phyloP scores from a whole-genome alignment of 2,797 vertebrate genomes.

The Selene dorsalis region DNA sequence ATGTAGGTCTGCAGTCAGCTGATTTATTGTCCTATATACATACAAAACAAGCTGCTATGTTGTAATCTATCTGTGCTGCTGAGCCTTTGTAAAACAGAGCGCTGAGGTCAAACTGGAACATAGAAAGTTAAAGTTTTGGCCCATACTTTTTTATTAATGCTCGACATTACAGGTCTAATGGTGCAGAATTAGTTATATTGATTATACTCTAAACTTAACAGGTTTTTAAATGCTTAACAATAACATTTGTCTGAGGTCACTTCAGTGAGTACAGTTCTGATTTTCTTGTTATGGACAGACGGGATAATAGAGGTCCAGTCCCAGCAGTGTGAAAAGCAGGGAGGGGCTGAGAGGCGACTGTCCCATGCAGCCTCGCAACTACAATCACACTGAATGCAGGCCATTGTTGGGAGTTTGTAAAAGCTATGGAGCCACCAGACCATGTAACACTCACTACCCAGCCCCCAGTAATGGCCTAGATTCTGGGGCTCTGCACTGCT shows the following conservation, averaged over 20 bases:
- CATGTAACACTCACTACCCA: conserved; percentile 73
- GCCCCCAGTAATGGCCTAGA: conserved; percentile 77
- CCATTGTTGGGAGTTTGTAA: conserved; percentile 78
- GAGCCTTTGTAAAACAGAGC: conserved; percentile 7
- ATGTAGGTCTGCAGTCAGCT: neutral
- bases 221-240: neutral
- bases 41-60: neutral
- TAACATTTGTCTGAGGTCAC: neutral
- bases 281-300: conserved; percentile 11
- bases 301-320: conserved; percentile 52
- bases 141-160: neutral
- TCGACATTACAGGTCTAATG: neutral
- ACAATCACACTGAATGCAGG: conserved; percentile 74
- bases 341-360: conserved; percentile 59
- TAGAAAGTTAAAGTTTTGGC: neutral
- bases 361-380: conserved; percentile 49
- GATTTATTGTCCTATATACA: neutral
- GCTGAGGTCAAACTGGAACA: neutral
- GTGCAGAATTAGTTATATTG: neutral
- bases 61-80: conserved; percentile 4
- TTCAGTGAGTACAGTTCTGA: neutral
- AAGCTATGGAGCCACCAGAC: conserved; percentile 80
- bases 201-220: neutral
- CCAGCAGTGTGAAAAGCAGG: conserved; percentile 60
- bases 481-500: conserved; percentile 59